A percentile compares a stretch with the other conserved stretches of the same genome.
phyloP scores from a whole-genome alignment of 2,797 vertebrate species.

The Poecilia wingei region DNA sequence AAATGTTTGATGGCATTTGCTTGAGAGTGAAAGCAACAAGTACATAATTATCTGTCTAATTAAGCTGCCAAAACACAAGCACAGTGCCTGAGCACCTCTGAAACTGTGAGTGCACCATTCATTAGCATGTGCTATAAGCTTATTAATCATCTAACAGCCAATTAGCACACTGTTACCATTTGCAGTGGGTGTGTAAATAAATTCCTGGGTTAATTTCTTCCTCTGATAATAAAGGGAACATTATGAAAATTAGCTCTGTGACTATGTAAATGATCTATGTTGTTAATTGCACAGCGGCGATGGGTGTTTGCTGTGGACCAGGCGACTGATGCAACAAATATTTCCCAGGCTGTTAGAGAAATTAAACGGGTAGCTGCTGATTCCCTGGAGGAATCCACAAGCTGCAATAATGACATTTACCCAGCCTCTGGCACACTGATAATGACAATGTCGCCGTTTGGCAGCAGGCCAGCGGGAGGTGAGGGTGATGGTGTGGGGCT shows the following conservation, averaged over 20 bases:
- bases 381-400: constrained; percentile 77
- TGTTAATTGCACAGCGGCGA: constrained; percentile 91
- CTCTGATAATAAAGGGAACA: constrained; percentile 99
- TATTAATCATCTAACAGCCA: constrained; percentile 99
- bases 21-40: constrained; percentile 95
- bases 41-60: constrained; percentile 99
- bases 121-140: constrained; percentile 98
- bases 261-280: constrained; percentile 98
- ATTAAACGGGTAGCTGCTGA: constrained; percentile 79
- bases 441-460: constrained; percentile 78
- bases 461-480: constrained; percentile 77
- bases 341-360: constrained; percentile 83
- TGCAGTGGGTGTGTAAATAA: constrained; percentile 98
- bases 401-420: constrained; percentile 82
- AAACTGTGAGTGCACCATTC: constrained; percentile 92
- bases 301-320: constrained; percentile 80
- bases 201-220: constrained; percentile 99
- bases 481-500: constrained; percentile 67
- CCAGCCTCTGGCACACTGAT: constrained; percentile 78
- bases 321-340: constrained; percentile 82
- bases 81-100: constrained; percentile 94
- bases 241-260: constrained; percentile 99
- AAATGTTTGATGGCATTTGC: constrained; percentile 96
- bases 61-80: constrained; percentile 98
- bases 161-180: constrained; percentile 99